Evolutionary conservation across 2,797 vertebrate species (phyloP), one percentile per base, ranked within the genome.

Genomic region (Sebastes minor): DNA sequence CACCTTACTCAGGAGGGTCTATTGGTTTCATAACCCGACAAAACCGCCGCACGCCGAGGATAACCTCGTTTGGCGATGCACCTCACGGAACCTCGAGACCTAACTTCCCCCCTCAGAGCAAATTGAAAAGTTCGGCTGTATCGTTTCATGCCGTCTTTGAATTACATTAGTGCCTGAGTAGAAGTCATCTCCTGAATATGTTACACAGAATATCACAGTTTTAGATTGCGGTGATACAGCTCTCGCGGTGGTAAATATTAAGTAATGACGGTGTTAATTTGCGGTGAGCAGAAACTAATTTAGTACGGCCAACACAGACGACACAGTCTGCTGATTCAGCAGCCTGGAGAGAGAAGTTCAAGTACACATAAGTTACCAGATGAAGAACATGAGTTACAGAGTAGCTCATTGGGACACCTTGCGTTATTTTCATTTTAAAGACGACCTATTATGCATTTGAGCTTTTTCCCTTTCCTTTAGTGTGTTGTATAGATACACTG

Each of bases 41-140:
- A 70, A 82, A 71, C 4, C 1, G 78, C 75, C 56, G 52, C 20
- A 33, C 11, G 16, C 35, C 32, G 13, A 1, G 76, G 83, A 76
- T 69, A 83, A 71, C 70, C 74, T 52, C 32, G 10, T 64, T 83
- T 66, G 53, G 20, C 5, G 6, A 86, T 78, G 78, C 82, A 71
- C 38, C 78, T 84, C 85, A 82, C 30, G 22, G 12, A 86, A 57
- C 49, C 67, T 60, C 6, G 56, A 71, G 38, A 82, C 63, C 66
- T 18, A 32, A 69, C 62, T 74, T 77, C 65, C 27, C 65, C 86
- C 62, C 86, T 75, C 14, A 0, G 74, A 84, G 72, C 70, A 83
- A 85, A 87, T 27, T 85, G 86, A 89, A 74, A 67, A 76, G 82
- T 71, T 61, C 4, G 64, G 76, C 84, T 77, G 28, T 78, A 65